Evolutionary conservation across 2,888 invertebrate species (phyloP).

Genomic region (Temnothorax ravouxi): DNA sequence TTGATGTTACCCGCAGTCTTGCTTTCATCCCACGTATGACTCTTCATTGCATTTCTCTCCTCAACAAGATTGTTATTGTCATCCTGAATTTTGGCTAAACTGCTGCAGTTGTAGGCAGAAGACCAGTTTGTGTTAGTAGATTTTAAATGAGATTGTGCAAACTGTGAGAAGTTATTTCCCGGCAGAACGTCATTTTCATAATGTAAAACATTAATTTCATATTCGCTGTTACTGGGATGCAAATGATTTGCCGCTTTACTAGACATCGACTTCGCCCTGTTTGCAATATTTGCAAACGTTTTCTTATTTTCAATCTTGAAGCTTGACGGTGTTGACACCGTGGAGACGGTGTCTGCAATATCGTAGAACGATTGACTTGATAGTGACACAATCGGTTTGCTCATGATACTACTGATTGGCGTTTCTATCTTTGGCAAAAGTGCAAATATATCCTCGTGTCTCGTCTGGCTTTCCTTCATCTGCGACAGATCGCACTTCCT

Average conservation of each 20-base stretch:
- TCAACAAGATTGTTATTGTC: background rate
- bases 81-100: background rate
- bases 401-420: background rate
- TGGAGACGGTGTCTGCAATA: background rate
- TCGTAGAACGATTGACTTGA: background rate
- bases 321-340: background rate
- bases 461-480: background rate
- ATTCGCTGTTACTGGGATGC: conserved; percentile 17
- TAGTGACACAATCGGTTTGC: background rate
- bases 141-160: background rate
- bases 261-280: background rate
- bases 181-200: conserved; percentile 14
- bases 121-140: background rate
- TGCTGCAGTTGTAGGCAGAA: background rate
- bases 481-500: conserved; percentile 20
- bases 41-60: background rate
- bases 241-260: background rate
- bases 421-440: conserved; percentile 5
- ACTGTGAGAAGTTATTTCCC: background rate
- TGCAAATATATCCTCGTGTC: background rate
- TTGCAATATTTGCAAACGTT: background rate
- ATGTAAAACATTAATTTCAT: conserved; percentile 47
- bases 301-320: background rate
- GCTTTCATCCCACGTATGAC: background rate
- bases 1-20: background rate